phyloP scores from a whole-genome alignment of 2,888 invertebrate species.

The Leptopilina myrica region DNA sequence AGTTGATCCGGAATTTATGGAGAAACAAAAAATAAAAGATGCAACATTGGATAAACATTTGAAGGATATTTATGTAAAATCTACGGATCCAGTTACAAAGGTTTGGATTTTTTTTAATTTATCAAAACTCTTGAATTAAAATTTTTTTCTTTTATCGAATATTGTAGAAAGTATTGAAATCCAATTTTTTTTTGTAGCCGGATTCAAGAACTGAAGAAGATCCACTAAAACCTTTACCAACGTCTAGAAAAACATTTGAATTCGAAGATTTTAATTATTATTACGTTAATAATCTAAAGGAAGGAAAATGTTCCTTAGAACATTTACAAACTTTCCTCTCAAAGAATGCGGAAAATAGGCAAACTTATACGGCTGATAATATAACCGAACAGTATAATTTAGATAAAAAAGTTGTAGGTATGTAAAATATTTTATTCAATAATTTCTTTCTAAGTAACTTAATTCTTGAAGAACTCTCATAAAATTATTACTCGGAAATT shows the following conservation, averaged over 20 bases:
- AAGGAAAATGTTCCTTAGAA: conserved; percentile 83
- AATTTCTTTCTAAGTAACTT: too few relatives aligned
- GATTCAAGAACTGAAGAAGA: conserved; percentile 71
- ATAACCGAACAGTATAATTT: conserved; percentile 86
- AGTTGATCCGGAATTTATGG: conserved; percentile 82
- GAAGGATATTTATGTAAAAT: conserved; percentile 86
- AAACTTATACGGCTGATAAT: conserved; percentile 78
- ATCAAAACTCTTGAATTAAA: background rate
- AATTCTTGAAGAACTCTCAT: too few relatives aligned
- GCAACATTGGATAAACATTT: conserved; percentile 81
- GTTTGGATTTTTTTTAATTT: conserved; percentile 54
- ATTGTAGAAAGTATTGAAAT: background rate
- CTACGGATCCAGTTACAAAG: conserved; percentile 76
- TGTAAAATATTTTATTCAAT: conserved; percentile 54
- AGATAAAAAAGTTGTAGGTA: conserved; percentile 81
- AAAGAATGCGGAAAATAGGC: conserved; percentile 81
- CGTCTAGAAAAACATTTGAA: conserved; percentile 77
- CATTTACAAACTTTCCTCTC: conserved; percentile 83
- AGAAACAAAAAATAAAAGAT: conserved; percentile 82
- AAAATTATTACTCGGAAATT: too few relatives aligned
- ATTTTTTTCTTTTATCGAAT: background rate
- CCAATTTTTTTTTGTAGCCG: conserved; percentile 34
- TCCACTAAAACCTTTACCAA: conserved; percentile 80
- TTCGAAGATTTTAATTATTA: conserved; percentile 84
- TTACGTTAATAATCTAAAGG: conserved; percentile 81